phyloP scores from a whole-genome alignment of 2,888 invertebrate species.

The Myathropa florea region DNA sequence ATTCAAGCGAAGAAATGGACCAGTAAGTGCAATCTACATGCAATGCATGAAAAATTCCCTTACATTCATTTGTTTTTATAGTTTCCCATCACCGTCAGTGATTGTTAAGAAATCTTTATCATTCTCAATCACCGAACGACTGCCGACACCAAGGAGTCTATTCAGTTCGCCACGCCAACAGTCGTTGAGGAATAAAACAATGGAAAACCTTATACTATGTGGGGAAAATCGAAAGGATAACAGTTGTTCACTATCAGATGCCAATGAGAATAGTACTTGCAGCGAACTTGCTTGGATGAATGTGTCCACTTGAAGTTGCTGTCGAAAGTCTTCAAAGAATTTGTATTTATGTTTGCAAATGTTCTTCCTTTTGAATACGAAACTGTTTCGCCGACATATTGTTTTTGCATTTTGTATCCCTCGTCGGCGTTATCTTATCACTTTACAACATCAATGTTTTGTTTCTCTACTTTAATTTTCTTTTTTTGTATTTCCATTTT shows the following conservation, averaged over 20 bases:
- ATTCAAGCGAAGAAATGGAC: constrained; percentile 82
- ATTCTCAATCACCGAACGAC: constrained; percentile 60
- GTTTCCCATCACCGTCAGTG: constrained; percentile 77
- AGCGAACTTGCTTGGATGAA: constrained; percentile 62
- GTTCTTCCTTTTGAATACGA: constrained; percentile 18
- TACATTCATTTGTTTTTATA: constrained; percentile 57
- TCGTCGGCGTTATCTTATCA: constrained; percentile 16
- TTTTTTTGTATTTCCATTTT: constrained; percentile 29
- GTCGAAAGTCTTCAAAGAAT: not conserved
- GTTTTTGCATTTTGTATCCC: constrained; percentile 37
- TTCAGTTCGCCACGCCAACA: constrained; percentile 57
- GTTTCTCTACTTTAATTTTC: constrained; percentile 41
- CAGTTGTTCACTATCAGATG: constrained; percentile 47
- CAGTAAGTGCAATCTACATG: constrained; percentile 80
- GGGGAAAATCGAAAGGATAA: constrained; percentile 50
- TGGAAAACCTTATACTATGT: constrained; percentile 51
- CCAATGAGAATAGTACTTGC: constrained; percentile 59
- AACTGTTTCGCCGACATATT: constrained; percentile 6
- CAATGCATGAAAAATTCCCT: not conserved
- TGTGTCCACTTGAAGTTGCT: constrained; percentile 46
- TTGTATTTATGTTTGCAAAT: constrained; percentile 20
- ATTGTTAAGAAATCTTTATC: constrained; percentile 74
- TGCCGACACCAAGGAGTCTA: constrained; percentile 52
- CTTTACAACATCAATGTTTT: constrained; percentile 25
- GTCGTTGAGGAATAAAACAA: constrained; percentile 38